Evolutionary conservation across 2,888 invertebrate species (phyloP).

Genomic region (Xestia rhomboidea): DNA sequence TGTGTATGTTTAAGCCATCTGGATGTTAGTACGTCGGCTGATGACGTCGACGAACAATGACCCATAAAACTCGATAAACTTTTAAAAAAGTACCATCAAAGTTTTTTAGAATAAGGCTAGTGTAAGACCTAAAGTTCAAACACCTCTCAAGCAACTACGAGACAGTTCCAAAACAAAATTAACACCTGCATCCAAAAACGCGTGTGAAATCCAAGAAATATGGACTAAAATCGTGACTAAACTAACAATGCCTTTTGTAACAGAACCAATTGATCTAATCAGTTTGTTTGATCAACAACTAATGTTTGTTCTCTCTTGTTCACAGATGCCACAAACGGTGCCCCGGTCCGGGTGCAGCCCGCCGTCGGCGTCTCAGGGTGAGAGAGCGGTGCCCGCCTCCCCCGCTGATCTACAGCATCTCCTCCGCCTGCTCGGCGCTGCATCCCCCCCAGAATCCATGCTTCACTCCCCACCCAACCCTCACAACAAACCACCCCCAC

Average conservation of each 20-base stretch:
- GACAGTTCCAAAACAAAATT: slow-evolving; percentile 45
- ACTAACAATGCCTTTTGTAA: slow-evolving; percentile 38
- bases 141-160: slow-evolving; percentile 28
- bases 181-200: slow-evolving; percentile 54
- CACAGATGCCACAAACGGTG: slow-evolving; percentile 96
- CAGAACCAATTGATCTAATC: slow-evolving; percentile 26
- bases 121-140: slow-evolving; percentile 26
- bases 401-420: slow-evolving; percentile 88
- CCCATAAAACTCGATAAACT: slow-evolving; percentile 35
- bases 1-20: slow-evolving; percentile 80
- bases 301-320: slow-evolving; percentile 73
- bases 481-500: slow-evolving; percentile 86
- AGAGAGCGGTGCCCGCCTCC: slow-evolving; percentile 90
- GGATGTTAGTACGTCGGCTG: slow-evolving; percentile 63
- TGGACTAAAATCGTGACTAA: slow-evolving; percentile 30
- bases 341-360: slow-evolving; percentile 94
- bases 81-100: not conserved
- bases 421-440: slow-evolving; percentile 87
- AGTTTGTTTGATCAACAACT: slow-evolving; percentile 21
- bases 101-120: not conserved
- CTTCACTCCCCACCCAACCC: slow-evolving; percentile 87
- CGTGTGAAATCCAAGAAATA: slow-evolving; percentile 54
- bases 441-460: slow-evolving; percentile 88
- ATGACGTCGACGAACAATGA: slow-evolving; percentile 72
- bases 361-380: slow-evolving; percentile 94